Base-by-base conservation (phyloP, 2,113 vertebrate genomes). In the cattle (Bos taurus) region DNA sequence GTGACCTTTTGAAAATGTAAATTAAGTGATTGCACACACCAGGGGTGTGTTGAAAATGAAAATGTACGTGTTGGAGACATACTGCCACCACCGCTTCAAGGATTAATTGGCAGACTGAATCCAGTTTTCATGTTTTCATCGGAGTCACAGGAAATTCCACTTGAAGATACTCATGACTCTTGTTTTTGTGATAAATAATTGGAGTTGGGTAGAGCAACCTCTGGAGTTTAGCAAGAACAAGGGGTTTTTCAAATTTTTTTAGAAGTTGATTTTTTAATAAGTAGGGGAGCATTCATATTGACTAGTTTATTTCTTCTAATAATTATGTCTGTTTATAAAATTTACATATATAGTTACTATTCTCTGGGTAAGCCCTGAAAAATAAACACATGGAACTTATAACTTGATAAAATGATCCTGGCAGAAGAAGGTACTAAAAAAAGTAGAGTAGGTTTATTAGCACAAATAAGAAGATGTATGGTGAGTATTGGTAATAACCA, bases 1-100 rank as follows among this genome's bases (percentile, higher is more conserved):
- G 62, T 96, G 96, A 97, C 92, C 95, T 97, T 98, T 97, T n/a
- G 90, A 95, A 97, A 98, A 98, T 96, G 97, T 97, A 96, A 98
- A 97, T 97, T 78, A 95, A 97, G 90, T 85, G 88, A 90, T 64
- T 78, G n/a, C 82, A 87, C 93, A 96, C 88, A 84, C 62, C 57
- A 52, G 59, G 78, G 92, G 56, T 60, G 81, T 94, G 56, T 93
- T 94, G 56, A 50, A 90, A 96, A 94, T 82, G 83, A 94, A 97
- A 97, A 93, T 59, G 62, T 81, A 67, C n/a, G 48, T 90, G 40
- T 64, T 92, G 48, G 96, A 92, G 89, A 92, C 21, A 52, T n/a
- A 48, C 48, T 14, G n/a, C 60, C 88, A 3, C 48, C 43, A 23
- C 43, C 1, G 14, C 86, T 43, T 92, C 95, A 60, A 95, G 97